Percentiles rank a stretch among this genome's conserved stretches.
phyloP scores from a whole-genome alignment of 2,797 vertebrate genomes.

The Epinephelus awoara region DNA sequence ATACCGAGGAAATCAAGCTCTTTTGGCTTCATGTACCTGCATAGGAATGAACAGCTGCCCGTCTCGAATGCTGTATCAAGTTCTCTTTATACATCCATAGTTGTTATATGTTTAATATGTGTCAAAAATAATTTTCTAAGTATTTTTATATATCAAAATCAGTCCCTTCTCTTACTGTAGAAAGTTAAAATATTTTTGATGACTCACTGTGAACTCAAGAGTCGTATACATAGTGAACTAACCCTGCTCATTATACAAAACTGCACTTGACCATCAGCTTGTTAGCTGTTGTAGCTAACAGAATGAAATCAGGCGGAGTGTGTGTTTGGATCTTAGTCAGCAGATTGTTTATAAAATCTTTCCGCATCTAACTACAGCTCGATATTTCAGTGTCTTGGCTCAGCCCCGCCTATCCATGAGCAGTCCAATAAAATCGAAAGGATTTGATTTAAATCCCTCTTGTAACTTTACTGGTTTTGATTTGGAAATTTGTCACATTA shows the following conservation, averaged over 20 bases:
- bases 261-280: no score
- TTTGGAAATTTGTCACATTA: neutral
- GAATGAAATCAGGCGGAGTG: neutral
- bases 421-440: neutral
- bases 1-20: no score
- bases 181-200: no score
- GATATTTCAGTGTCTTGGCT: neutral
- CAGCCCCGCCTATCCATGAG: neutral
- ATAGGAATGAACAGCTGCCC: no score
- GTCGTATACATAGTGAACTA: no score
- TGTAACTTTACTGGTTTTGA: neutral
- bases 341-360: neutral
- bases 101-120: neutral
- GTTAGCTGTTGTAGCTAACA: neutral
- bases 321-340: neutral
- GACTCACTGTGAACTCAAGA: no score
- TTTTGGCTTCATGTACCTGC: no score
- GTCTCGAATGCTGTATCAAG: no score
- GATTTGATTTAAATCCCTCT: neutral
- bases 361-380: no score
- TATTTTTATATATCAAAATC: neutral
- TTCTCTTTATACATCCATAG: no score
- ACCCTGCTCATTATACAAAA: neutral
- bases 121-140: no score
- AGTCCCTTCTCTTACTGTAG: neutral